Base-by-base conservation (phyloP, 1,140 invertebrate species). In the Caenorhabditis tropicalis region DNA sequence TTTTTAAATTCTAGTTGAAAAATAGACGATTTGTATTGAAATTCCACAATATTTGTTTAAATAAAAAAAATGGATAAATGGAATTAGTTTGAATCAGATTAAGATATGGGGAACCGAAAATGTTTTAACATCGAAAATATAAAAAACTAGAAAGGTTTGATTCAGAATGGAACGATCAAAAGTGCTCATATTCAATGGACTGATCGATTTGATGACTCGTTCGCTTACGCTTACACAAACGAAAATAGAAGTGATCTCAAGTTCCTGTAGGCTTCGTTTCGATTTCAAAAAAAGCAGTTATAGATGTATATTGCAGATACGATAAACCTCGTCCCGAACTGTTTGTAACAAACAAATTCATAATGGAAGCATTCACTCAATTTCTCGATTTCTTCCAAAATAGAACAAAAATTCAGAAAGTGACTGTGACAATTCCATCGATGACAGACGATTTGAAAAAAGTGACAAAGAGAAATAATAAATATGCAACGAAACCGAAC, bases 171-270 rank as follows among this genome's bases (percentile, higher is more conserved):
- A n/a, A 70, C 60, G 5, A 70, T 70, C 1, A n/a, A 70, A 70
- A 70, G 60, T 70, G 60, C 60, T 19, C 60, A 70, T 36, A 70
- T 70, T 36, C 60, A 70, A 70, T 70, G 60, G 60, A 70, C 60
- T 7, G 60, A 70, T 39, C 60, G 33, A 19, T 70, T 70, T 39
- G 60, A 70, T 70, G 60, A 70, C 31, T 36, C 60, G 19, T 70
- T 70, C 19, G 60, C 60, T 0, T 70, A 70, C 21, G 60, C 60
- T 19, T 70, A 70, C 19, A 70, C 60, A n/a, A 70, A 39, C 33
- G 60, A 70, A n/a, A 70, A 70, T n/a, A 9, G 60, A n/a, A 27
- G 15, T 6, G 60, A 70, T 70, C 31, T 70, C 31, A 70, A 70
- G 19, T 70, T 70, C 21, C 39, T 70, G 60, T 70, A 24, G 39